Evolutionary conservation across 1,140 invertebrate genomes (phyloP), one percentile per base, ranked within the genome.

Genomic region (Gryllus bimaculatus): DNA sequence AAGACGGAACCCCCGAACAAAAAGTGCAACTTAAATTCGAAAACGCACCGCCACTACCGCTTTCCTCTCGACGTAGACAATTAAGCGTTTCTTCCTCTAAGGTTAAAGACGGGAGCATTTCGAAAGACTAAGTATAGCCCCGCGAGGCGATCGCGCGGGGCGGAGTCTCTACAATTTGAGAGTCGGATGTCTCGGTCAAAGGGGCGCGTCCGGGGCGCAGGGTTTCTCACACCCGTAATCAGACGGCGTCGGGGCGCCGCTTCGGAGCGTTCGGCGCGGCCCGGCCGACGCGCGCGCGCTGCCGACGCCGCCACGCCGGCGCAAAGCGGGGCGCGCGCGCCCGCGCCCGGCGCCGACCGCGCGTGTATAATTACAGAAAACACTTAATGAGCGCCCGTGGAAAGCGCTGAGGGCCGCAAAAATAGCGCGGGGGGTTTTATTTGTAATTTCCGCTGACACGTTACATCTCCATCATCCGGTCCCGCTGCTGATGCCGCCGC

Each of bases 391-490:
- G 54, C 54, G 54, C 10, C 54, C 54, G 10, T 18, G 54, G 54
- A 66, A 66, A 66, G 54, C 54, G 54, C 54, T 66, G 54, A 66
- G 54, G 54, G 54, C 54, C 18, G 54, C 54, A 66, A 66, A 66
- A 66, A 66, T 66, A 66, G 18, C 54, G 7, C 54, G 10, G 10
- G 54, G 18, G 54, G 10, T 66, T 66, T n/a, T 66, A 66, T 66
- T 66, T 66, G 54, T 66, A 66, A 66, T 66, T 66, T 66, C 54
- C 54, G 54, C 54, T 66, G 54, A 66, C 54, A 66, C 54, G 54
- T 66, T 66, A 66, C 54, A 66, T 66, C 54, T 66, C 54, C 54
- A 66, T 66, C 54, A 66, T 66, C 54, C 10, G 10, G 7, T 1
- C 18, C 2, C 18, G 54, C 10, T 7, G 54, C 10, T 10, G 54